Evolutionary conservation across 2,888 invertebrate genomes (phyloP), one percentile per base, ranked within the genome.

Genomic region (Drosophila peninsularis): DNA sequence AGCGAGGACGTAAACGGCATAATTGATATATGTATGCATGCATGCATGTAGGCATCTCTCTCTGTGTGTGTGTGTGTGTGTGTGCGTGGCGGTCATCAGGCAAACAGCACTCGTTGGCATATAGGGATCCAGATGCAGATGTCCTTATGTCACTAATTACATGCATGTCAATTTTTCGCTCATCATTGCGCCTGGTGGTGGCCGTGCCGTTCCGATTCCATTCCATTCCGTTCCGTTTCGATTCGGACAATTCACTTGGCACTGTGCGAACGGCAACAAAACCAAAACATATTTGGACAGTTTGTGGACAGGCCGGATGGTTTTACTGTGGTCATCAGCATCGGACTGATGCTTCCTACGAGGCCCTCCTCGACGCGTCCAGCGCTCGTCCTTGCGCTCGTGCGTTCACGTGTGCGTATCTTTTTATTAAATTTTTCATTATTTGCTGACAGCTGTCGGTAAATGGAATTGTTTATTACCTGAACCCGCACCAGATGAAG

Each of bases 381-480:
- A 11, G 3, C 13, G 17, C 11, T 19, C 39, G 50, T 32, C 50
- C 36, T 21, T 34, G 36, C 36, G 34, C 36, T 21, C 36, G 50
- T 50, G 50, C 30, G 30, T 41, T 27, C 52, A 39, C 64, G 39
- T 71, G 53, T 63, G 62, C 61, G 66, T 68, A 75, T 77, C 71
- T 78, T 69, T 82, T 89, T 88, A 88, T 88, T 84, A 82, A 85
- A 88, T 88, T 85, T 85, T 88, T 90, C 89, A 85, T 80, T 86
- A 88, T 85, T 90, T 87, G 84, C 81, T 86, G 84, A 85, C 84
- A 85, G 90, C 87, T 90, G 90, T 88, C 90, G 84, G 89, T 85
- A 90, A 85, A 85, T 85, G 84, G 90, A 90, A 84, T 84, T 84
- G 84, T 84, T 84, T 88, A 84, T 84, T 84, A 84, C 89, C 89